Base-by-base conservation (phyloP, 2,888 invertebrate genomes). In the Dromius quadrimaculatus region DNA sequence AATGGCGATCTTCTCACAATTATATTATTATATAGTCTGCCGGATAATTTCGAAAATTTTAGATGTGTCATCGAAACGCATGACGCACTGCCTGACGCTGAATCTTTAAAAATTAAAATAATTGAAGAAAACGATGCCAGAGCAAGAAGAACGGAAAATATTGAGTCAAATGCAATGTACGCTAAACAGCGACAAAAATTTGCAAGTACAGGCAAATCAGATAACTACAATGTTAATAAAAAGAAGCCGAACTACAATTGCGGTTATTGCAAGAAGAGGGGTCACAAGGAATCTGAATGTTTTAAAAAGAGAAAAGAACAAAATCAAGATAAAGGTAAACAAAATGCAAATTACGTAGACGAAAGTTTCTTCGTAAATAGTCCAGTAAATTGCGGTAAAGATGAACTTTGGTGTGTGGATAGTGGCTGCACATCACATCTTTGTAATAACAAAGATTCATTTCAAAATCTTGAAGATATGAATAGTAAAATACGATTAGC, bases 11-110 rank as follows among this genome's bases (percentile, higher is more conserved):
- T 36, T 36, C 36, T 36, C 36, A 5, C 76, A 1, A 77, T 79
- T n/a, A 73, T 79, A 57, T 45, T 79, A 9, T 45, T 80, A 11
- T 78, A 78, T 43, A 78, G 77, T 65, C 62, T 79, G 2, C 76
- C 77, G 11, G 23, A 71, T 1, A 74, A 20, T 0, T 80, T 71
- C 22, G 78, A 79, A 38, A 78, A 76, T 32, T 79, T 79, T 70
- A 47, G 77, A 38, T 76, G 75, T 11, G 78, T 78, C 0, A 76
- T 80, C 4, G 77, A 79, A 71, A 75, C 79, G 1, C 72, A 76
- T 2, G 78, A 80, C 63, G 70, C 71, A 1, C 62, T 78, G 4
- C 77, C 77, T 2, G 43, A 17, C 0, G 74, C 75, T 0, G 76
- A 77, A 11, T 54, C 41, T 9, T 61, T 77, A 11, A 36, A n/a